A percentile compares a stretch with the other conserved stretches of the same genome.
Evolutionary conservation across 2,113 vertebrate species (phyloP).

Genomic region (Albula glossodonta): DNA sequence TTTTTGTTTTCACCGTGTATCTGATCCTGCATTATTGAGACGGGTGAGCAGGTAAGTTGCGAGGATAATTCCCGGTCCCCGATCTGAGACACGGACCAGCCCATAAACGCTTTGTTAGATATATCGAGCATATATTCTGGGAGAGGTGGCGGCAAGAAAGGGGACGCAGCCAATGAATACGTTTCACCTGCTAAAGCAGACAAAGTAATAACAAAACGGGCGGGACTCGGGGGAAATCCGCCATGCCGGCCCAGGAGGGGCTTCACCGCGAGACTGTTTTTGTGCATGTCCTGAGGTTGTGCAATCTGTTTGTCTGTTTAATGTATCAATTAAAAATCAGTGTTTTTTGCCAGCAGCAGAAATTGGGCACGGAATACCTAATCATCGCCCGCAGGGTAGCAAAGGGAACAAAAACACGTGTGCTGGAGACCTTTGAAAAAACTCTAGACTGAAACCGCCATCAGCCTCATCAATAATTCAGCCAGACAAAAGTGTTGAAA

Average conservation of each 20-base stretch:
- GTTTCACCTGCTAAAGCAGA: constrained; percentile 38
- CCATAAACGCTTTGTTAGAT: not conserved
- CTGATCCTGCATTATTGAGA: not conserved
- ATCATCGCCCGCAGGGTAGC: constrained; percentile 37
- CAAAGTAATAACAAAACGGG: not conserved
- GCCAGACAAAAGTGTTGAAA: constrained; percentile 28
- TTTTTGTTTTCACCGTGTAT: not conserved
- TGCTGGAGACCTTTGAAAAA: constrained; percentile 19
- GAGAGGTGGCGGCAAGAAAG: not conserved
- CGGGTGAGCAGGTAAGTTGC: not conserved
- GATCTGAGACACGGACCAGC: not conserved
- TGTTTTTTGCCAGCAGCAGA: constrained; percentile 47
- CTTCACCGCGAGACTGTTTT: constrained; percentile 48
- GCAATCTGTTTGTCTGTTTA: constrained; percentile 70
- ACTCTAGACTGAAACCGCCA: not conserved
- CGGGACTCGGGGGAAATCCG: not conserved
- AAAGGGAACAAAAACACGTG: constrained; percentile 40
- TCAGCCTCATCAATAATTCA: constrained; percentile 32
- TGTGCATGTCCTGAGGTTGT: constrained; percentile 63
- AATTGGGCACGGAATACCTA: constrained; percentile 40
- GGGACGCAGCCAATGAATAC: constrained; percentile 11
- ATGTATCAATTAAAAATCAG: constrained; percentile 71
- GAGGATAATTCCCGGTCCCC: not conserved
- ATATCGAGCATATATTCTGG: not conserved
- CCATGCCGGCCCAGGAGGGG: constrained; percentile 21